Evolutionary conservation across 2,888 invertebrate species (phyloP).

Genomic region (Cryptophagus acutangulus): DNA sequence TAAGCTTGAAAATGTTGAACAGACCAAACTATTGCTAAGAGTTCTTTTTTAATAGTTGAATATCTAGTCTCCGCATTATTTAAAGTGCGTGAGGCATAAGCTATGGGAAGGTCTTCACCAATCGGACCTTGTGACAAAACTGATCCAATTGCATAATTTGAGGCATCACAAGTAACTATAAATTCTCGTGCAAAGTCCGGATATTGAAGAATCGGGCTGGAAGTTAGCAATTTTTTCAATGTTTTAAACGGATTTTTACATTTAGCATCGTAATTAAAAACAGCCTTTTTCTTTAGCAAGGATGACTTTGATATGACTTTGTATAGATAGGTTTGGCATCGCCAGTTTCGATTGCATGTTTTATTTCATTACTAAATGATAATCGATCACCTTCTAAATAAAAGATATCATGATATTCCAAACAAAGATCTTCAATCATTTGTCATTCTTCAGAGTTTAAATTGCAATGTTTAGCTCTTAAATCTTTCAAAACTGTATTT

Average conservation of each 20-base stretch:
- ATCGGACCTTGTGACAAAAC: constrained; percentile 21
- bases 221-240: constrained; percentile 14
- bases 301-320: constrained; percentile 8
- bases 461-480: too few relatives aligned
- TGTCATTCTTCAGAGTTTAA: too few relatives aligned
- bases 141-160: constrained; percentile 23
- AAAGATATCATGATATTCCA: too few relatives aligned
- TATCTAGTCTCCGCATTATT: constrained; percentile 21
- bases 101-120: constrained; percentile 23
- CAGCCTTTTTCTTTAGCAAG: constrained; percentile 9
- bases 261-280: constrained; percentile 3
- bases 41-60: constrained; percentile 26
- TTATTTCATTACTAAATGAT: too few relatives aligned
- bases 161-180: constrained; percentile 25
- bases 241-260: constrained; percentile 12
- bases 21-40: constrained; percentile 26
- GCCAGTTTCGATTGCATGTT: not conserved
- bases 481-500: too few relatives aligned
- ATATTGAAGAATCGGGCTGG: constrained; percentile 18
- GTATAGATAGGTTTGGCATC: not conserved
- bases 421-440: too few relatives aligned
- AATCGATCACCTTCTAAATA: too few relatives aligned
- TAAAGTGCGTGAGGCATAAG: constrained; percentile 25
- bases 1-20: constrained; percentile 18
- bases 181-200: constrained; percentile 25